A percentile compares a stretch with the other conserved stretches of the same genome.
Conservation (phyloP, 2,113 vertebrate genomes). For the Diadophis punctatus region DNA sequence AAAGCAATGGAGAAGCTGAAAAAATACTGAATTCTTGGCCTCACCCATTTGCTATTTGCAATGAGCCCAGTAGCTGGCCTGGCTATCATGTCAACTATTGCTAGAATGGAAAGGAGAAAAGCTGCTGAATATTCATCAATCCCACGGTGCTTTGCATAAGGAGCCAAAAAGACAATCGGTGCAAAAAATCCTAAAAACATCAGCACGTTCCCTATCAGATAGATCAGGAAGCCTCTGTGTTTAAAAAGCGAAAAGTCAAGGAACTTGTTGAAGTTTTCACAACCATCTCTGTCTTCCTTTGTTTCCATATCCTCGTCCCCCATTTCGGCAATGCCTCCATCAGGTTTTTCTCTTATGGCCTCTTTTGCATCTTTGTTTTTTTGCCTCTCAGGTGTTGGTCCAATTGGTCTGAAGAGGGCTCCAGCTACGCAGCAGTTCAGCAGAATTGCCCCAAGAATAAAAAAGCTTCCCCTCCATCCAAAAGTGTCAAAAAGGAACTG, state of each 20-base stretch:
- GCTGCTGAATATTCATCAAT: conserved; percentile 74
- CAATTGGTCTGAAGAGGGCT: conserved; percentile 77
- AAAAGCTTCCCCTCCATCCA: conserved; percentile 81
- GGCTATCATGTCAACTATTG: conserved; percentile 76
- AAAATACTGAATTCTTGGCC: conserved; percentile 75
- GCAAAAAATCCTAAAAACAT: conserved; percentile 79
- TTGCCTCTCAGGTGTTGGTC: conserved; percentile 24
- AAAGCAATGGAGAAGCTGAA: conserved; percentile 78
- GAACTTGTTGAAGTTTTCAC: conserved; percentile 62
- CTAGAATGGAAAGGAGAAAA: conserved; percentile 76
- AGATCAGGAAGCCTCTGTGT: conserved; percentile 78
- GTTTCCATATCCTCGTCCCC: background rate
- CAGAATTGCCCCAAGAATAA: conserved; percentile 77
- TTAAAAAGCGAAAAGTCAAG: conserved; percentile 79
- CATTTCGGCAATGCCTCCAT: conserved; percentile 14
- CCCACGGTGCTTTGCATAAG: conserved; percentile 72
- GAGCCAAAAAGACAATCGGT: conserved; percentile 78
- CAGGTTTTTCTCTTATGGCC: conserved; percentile 1
- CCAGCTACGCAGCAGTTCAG: conserved; percentile 80
- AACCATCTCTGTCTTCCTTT: conserved; percentile 45
- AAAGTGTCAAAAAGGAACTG: conserved; percentile 74
- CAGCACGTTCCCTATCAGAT: conserved; percentile 75
- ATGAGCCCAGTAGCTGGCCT: conserved; percentile 70
- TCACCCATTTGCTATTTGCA: conserved; percentile 75
- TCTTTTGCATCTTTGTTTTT: background rate